Evolutionary conservation across 2,888 invertebrate species (phyloP), one percentile per base, ranked within the genome.

Genomic region (Dioctria linearis): DNA sequence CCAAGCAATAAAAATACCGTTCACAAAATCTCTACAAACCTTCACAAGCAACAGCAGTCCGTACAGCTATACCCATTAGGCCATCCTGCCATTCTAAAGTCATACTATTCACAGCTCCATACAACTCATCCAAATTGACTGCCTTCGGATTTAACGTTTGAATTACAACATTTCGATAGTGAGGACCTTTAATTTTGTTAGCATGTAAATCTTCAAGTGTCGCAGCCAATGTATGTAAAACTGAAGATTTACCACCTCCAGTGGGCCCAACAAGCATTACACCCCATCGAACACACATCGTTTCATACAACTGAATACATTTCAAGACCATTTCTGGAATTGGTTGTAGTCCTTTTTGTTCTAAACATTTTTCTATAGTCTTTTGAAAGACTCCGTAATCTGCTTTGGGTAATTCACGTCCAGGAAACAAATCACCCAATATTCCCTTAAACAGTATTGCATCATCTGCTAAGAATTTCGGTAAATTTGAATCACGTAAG

Each of bases 11-110:
- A 1, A 25, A 25, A 25, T 25, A 25, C 25, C 2, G 0, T 25
- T 25, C 25, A 25, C 25, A 25, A 25, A 25, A 25, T 25, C 2
- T 25, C 25, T 57, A 9, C 81, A 82, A 81, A 87, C 89, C 89
- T 83, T 86, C 87, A 0, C 85, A 84, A 80, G 81, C 84, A 6
- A 86, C 86, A 5, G 88, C 89, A 0, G 83, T 84, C 42, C 88
- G 86, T 3, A 89, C 87, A 0, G 89, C 89, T 8, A 86, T 80
- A 0, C 94, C 96, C 86, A 97, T 91, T 0, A 97, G 91, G 0
- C 97, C 97, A 87, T 97, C 97, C 84, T 93, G 93, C 97, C 97
- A 97, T 88, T 97, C 97, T 84, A 96, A 90, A 0, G 97, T 96
- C 84, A 94, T 92, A 9, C 93, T 89, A 88, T 96, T 95, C 0